Evolutionary conservation across 2,113 vertebrate genomes (phyloP).

Genomic region (Corythaeola cristata): DNA sequence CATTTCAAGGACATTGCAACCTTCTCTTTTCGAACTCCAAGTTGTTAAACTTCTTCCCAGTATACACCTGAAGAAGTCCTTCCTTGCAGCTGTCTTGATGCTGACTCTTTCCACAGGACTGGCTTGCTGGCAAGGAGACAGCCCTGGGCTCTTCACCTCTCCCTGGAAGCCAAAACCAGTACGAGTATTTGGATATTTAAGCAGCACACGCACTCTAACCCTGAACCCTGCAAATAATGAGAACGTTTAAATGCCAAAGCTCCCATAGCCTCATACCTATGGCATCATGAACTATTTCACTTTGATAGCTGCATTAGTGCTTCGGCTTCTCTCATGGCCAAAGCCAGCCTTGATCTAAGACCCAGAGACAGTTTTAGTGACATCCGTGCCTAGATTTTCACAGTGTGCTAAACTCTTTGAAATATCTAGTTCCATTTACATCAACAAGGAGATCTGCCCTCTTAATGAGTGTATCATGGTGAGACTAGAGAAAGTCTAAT

Average conservation of each 20-base stretch:
- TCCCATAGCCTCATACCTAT: not conserved
- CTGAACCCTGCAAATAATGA: not conserved
- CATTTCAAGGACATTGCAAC: not conserved
- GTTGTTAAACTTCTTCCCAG: not conserved
- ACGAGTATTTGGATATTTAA: not conserved
- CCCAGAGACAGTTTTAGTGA: not conserved
- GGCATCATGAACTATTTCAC: not conserved
- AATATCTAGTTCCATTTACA: not conserved
- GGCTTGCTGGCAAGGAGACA: not conserved
- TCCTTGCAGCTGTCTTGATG: not conserved
- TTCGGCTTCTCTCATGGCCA: not conserved
- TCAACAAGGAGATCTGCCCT: not conserved
- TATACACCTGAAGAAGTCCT: not conserved
- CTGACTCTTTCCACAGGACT: not conserved
- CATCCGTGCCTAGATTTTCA: not conserved
- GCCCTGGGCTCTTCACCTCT: not conserved
- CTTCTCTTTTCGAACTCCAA: not conserved
- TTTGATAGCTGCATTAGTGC: not conserved
- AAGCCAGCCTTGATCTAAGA: not conserved
- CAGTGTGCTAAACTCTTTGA: not conserved
- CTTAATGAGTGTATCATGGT: conserved; percentile 13
- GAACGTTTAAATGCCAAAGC: not conserved
- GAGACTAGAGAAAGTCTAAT: conserved; percentile 39
- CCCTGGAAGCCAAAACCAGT: not conserved
- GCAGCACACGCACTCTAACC: not conserved